Evolutionary conservation across 2,797 vertebrate species (phyloP), one percentile per base, ranked within the genome.

Genomic region (Sebastolobus alascanus): DNA sequence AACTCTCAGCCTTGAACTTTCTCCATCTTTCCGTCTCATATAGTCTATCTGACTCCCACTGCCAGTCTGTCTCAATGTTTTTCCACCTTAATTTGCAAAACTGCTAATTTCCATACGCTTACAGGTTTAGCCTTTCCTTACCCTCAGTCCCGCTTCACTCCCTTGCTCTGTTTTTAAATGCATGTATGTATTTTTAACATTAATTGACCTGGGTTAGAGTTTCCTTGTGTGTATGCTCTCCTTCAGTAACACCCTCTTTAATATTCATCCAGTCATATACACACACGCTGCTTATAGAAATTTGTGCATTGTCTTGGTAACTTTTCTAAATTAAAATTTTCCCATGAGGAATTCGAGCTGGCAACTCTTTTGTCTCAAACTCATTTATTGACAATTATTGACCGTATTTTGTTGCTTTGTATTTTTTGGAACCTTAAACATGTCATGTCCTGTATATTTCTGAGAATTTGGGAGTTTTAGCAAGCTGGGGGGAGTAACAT

Each of bases 101-200:
- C 33, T 69, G n/a, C 7, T 33, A 7, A 68, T 74, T 29, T 43
- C 14, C 18, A 13, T 46, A 46, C 6, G 20, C 3, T 6, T 18
- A 27, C 22, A 9, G 6, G 14, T 27, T 43, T 0, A 27, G 60
- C 33, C 27, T 27, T 61, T 43, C 22, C 6, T 20, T 50, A 12
- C 18, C 9, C 43, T 70, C 3, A 8, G 11, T 16, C 8, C 38
- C 1, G 10, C 52, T 29, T 54, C 13, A 59, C 27, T 22, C 25
- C 6, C 0, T 16, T 18, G 13, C 25, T 43, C 7, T 29, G 46
- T 33, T 74, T 71, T 40, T 33, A 61, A 64, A 75, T 80, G 52
- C 37, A 64, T 59, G 14, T 52, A 37, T 75, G 33, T 43, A 74
- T 79, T 72, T 77, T 16, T 8, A 61, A 64, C 25, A 76, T 72